Conservation (phyloP, 2,797 vertebrate species). For the Labroides dimidiatus region DNA sequence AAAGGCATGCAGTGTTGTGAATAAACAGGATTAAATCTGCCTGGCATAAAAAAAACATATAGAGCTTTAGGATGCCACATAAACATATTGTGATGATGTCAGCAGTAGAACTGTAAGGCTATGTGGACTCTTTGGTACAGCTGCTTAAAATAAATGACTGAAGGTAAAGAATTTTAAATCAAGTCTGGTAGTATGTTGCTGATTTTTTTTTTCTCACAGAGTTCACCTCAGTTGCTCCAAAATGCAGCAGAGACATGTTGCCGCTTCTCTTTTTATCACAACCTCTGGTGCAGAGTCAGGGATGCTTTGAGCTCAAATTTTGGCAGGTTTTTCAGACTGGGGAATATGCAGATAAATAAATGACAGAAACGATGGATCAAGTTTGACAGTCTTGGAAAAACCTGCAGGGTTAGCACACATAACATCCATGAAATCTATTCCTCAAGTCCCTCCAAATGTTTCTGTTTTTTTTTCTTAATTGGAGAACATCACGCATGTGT, state of each 20-base stretch:
- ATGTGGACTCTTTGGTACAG: neutral
- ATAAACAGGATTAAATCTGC: slow-evolving; percentile 60
- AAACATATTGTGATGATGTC: slow-evolving; percentile 40
- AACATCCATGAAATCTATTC: neutral
- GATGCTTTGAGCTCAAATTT: slow-evolving; percentile 25
- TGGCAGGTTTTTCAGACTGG: slow-evolving; percentile 7
- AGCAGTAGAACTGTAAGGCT: neutral
- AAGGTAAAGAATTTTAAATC: slow-evolving; percentile 12
- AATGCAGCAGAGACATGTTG: slow-evolving; percentile 2
- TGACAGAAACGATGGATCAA: slow-evolving; percentile 2
- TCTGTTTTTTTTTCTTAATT: neutral
- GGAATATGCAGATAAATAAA: slow-evolving; percentile 9
- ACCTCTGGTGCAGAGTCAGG: slow-evolving; percentile 10
- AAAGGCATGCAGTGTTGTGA: slow-evolving; percentile 49
- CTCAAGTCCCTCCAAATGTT: neutral
- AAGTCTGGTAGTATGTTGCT: neutral
- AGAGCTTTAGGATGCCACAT: slow-evolving; percentile 22
- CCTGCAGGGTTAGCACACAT: neutral
- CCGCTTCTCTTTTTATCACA: slow-evolving; percentile 24
- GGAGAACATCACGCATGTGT: neutral
- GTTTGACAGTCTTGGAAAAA: slow-evolving; percentile 12
- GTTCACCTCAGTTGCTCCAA: slow-evolving; percentile 1
- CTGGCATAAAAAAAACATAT: slow-evolving; percentile 23
- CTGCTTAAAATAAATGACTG: neutral
- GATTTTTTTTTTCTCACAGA: neutral